Conservation (phyloP, 2,888 invertebrate genomes). For the Sarcophaga carnaria region DNA sequence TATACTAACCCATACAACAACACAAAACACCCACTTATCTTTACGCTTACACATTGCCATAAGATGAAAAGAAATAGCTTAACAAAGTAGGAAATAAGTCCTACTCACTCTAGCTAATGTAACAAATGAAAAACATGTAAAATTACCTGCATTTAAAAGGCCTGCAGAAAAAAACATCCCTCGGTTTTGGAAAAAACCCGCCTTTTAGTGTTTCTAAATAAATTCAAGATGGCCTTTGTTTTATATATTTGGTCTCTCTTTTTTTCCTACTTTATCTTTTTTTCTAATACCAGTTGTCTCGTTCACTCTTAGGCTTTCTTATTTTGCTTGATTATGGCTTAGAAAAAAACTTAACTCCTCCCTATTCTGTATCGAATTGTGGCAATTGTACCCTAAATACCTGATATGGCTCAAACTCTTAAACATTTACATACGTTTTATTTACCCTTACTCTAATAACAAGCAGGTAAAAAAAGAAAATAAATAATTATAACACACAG, state of each 20-base stretch:
- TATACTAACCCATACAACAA: constrained; percentile 27
- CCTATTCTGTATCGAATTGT: constrained; percentile 5
- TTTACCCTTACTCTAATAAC: constrained; percentile 44
- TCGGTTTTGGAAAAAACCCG: constrained; percentile 37
- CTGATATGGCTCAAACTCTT: constrained; percentile 39
- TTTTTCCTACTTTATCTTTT: constrained; percentile 30
- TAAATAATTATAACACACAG: background rate
- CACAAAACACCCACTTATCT: constrained; percentile 40
- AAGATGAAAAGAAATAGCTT: constrained; percentile 48
- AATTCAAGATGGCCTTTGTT: constrained; percentile 78
- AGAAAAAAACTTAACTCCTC: constrained; percentile 20
- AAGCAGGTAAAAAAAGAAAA: background rate
- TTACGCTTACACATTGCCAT: background rate
- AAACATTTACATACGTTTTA: constrained; percentile 23
- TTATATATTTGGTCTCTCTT: constrained; percentile 43
- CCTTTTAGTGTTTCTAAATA: constrained; percentile 37
- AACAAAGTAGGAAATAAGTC: background rate
- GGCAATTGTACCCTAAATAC: constrained; percentile 31
- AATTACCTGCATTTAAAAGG: background rate
- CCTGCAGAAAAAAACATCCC: constrained; percentile 72
- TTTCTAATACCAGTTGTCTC: background rate
- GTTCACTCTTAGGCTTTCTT: no score
- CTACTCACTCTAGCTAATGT: constrained; percentile 19
- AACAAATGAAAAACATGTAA: background rate
- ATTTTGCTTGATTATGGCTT: background rate